Percentiles rank a stretch among this genome's conserved stretches.
Evolutionary conservation across 1,140 invertebrate genomes (phyloP).

Genomic region (Carposina sasakii): DNA sequence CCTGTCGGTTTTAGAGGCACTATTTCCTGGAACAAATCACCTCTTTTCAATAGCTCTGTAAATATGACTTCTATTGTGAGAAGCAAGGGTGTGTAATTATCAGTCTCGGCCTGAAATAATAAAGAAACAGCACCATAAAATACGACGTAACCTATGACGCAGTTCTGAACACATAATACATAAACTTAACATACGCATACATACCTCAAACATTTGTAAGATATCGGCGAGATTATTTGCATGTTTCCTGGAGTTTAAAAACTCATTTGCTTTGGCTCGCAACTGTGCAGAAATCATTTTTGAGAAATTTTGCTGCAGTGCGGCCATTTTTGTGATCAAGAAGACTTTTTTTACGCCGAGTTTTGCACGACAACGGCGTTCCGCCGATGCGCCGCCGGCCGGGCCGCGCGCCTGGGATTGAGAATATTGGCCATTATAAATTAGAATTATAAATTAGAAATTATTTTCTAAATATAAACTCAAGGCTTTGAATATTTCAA

Average conservation of each 20-base stretch:
- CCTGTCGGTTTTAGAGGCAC: conserved; percentile 70
- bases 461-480: no score
- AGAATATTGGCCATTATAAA: no score
- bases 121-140: conserved; percentile 33
- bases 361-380: neutral
- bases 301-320: conserved; percentile 53
- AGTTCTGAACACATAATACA: conserved; percentile 22
- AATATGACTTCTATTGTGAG: conserved; percentile 81
- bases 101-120: conserved; percentile 67
- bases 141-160: conserved; percentile 57
- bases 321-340: conserved; percentile 66
- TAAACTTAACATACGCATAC: conserved; percentile 16
- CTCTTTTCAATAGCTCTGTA: conserved; percentile 76
- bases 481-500: no score
- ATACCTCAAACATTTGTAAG: conserved; percentile 76
- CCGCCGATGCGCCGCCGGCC: no score
- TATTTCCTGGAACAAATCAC: conserved; percentile 75
- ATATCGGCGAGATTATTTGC: conserved; percentile 77
- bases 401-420: no score
- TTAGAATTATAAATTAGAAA: no score
- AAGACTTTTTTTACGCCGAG: conserved; percentile 33
- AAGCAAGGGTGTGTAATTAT: conserved; percentile 72
- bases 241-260: conserved; percentile 76
- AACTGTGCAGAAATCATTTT: conserved; percentile 71
- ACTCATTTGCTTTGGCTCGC: conserved; percentile 78